Conservation (phyloP, 2,113 vertebrate genomes). For the Myxocyprinus asiaticus region DNA sequence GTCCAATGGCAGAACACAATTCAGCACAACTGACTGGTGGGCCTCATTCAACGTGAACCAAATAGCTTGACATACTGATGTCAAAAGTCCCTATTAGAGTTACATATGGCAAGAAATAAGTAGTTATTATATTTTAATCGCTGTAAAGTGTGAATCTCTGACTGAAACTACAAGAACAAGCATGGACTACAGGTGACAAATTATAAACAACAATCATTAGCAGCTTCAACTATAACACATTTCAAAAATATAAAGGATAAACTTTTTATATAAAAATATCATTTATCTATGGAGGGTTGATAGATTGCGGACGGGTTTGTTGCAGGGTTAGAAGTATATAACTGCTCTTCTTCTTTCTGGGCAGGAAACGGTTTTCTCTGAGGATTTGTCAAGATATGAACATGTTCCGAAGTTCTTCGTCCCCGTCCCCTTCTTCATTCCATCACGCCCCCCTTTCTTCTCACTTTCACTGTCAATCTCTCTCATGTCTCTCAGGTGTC, state of each 20-base stretch:
- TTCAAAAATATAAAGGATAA: slow-evolving; percentile 57
- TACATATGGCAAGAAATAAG: not conserved
- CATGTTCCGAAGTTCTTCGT: slow-evolving; percentile 14
- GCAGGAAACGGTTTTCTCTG: not conserved
- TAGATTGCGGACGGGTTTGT: slow-evolving; percentile 43
- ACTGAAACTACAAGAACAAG: slow-evolving; percentile 16
- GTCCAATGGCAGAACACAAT: slow-evolving; percentile 35
- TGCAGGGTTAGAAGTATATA: slow-evolving; percentile 21
- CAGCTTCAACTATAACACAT: slow-evolving; percentile 73
- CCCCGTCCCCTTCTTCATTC: not conserved
- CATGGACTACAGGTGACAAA: slow-evolving; percentile 13
- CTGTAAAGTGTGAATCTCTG: slow-evolving; percentile 11
- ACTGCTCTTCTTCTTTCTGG: slow-evolving; percentile 5
- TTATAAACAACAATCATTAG: slow-evolving; percentile 64
- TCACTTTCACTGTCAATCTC: slow-evolving; percentile 1
- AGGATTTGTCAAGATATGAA: not conserved
- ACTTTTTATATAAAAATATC: slow-evolving; percentile 54
- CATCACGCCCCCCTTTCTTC: slow-evolving; percentile 13
- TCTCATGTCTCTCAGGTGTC: slow-evolving; percentile 8
- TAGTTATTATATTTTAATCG: not conserved
- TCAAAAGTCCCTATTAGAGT: not conserved
- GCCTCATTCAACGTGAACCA: not conserved
- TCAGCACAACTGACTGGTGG: not conserved
- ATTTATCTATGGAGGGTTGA: slow-evolving; percentile 47
- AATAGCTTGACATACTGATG: not conserved